Conservation (phyloP, 2,113 vertebrate genomes). For the Verasper variegatus region DNA sequence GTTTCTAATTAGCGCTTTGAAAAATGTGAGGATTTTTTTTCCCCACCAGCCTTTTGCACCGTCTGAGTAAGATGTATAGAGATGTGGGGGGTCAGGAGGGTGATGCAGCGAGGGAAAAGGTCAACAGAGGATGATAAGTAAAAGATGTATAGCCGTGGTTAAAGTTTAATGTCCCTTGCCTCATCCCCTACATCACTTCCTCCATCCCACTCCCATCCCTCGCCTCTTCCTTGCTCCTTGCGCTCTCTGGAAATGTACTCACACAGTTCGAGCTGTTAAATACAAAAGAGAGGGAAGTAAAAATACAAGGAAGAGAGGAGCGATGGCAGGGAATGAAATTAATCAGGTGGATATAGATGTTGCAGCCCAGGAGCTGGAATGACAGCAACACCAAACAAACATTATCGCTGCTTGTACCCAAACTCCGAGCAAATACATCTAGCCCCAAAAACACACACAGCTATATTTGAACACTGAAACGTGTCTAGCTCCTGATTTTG, state of each 20-base stretch:
- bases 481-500: constrained; percentile 2
- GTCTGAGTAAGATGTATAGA: constrained; percentile 6
- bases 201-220: constrained; percentile 18
- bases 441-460: constrained; percentile 5
- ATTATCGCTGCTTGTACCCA: not conserved
- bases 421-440: not conserved
- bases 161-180: constrained; percentile 69
- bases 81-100: not conserved
- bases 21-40: constrained; percentile 39
- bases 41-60: constrained; percentile 7
- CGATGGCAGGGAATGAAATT: constrained; percentile 8
- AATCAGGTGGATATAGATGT: constrained; percentile 17
- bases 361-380: constrained; percentile 3
- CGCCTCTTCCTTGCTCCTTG: constrained; percentile 3
- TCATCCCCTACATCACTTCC: constrained; percentile 57
- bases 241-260: constrained; percentile 36
- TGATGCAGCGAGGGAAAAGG: constrained; percentile 23
- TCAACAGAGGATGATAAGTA: constrained; percentile 15
- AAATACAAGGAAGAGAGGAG: constrained; percentile 28
- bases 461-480: constrained; percentile 16
- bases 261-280: constrained; percentile 27
- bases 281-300: constrained; percentile 19
- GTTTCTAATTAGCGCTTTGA: constrained; percentile 55
- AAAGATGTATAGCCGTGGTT: constrained; percentile 52
- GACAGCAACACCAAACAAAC: constrained; percentile 24